These are phyloP conservation scores for Mythimna pallens DNA, from an alignment of 2,888 invertebrate species.

Conservation along the genomic window DNA sequence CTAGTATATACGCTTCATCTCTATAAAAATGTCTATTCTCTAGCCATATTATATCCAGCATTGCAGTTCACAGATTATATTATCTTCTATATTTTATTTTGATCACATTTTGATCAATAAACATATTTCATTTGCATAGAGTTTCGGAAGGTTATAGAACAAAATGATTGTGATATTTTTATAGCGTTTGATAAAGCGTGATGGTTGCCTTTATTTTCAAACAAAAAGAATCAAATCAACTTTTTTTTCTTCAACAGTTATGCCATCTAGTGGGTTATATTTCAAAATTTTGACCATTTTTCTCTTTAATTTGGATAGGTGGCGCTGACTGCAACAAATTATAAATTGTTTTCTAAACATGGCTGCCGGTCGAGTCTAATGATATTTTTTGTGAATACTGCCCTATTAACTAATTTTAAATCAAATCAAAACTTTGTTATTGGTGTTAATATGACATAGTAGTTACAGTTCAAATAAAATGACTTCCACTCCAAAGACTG, in stretches of 20 bases:
- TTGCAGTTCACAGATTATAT: too few relatives aligned
- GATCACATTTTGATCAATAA: too few relatives aligned
- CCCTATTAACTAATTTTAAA: constrained; percentile 69
- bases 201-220: too few relatives aligned
- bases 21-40: too few relatives aligned
- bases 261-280: constrained; percentile 32
- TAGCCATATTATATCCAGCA: too few relatives aligned
- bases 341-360: constrained; percentile 83
- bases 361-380: constrained; percentile 87
- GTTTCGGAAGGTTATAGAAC: too few relatives aligned
- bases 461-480: constrained; percentile 78
- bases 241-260: not conserved
- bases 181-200: too few relatives aligned
- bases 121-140: too few relatives aligned
- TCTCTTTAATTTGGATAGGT: constrained; percentile 49
- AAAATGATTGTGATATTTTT: too few relatives aligned
- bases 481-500: constrained; percentile 90
- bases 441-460: constrained; percentile 85
- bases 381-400: constrained; percentile 80
- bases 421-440: constrained; percentile 66
- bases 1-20: too few relatives aligned
- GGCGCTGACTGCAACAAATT: constrained; percentile 62
- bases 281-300: not conserved
- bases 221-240: too few relatives aligned
- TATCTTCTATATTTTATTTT: too few relatives aligned